Conservation (phyloP, 1,140 invertebrate genomes). For the Bemisia tabaci region DNA sequence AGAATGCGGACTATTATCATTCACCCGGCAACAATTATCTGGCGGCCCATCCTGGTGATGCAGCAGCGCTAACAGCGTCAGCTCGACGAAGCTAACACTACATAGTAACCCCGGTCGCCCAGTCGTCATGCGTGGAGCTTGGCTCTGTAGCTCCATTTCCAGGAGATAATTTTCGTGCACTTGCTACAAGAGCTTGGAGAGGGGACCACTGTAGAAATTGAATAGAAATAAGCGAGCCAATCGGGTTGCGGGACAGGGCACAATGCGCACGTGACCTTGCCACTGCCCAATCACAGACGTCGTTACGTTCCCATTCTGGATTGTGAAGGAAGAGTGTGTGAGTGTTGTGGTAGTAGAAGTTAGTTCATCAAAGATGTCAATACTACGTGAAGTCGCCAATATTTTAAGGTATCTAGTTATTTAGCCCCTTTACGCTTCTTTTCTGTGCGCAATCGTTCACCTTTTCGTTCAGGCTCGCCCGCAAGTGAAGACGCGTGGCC, state of each 20-base stretch:
- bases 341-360: neutral
- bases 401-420: neutral
- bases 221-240: neutral
- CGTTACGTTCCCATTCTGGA: neutral
- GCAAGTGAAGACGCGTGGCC: too few species aligned
- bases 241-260: neutral
- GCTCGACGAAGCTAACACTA: too few species aligned
- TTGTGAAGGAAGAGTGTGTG: neutral
- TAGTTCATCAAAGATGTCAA: neutral
- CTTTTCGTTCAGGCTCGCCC: too few species aligned
- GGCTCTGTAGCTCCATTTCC: neutral
- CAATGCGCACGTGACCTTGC: neutral
- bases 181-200: neutral
- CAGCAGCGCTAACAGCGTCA: too few species aligned
- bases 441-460: too few species aligned
- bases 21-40: too few species aligned
- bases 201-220: neutral
- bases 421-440: too few species aligned
- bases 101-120: too few species aligned
- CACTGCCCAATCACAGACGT: neutral
- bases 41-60: too few species aligned
- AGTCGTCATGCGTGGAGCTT: too few species aligned
- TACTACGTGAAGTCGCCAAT: neutral
- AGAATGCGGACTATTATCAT: too few species aligned
- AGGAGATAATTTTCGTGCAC: neutral